A percentile compares a stretch with the other conserved stretches of the same genome.
Conservation (phyloP, 2,888 invertebrate species). For the Anthophora plumipes region DNA sequence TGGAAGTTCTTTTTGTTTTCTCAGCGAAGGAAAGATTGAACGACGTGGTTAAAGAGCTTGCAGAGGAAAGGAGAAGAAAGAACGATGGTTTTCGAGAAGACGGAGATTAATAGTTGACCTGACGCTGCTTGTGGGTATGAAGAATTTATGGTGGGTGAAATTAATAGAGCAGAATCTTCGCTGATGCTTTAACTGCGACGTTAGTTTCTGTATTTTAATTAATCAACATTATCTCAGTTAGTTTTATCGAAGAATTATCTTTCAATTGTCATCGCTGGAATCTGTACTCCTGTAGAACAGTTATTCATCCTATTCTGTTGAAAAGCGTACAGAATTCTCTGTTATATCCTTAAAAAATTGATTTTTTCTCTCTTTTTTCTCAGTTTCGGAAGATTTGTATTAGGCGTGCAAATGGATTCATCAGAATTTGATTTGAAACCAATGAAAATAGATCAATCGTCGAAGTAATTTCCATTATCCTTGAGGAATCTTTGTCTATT, state of each 20-base stretch:
- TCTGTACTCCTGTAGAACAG: no score
- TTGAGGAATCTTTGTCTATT: no score
- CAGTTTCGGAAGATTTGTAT: no score
- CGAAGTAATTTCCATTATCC: no score
- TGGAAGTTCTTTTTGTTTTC: neutral
- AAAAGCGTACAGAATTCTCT: no score
- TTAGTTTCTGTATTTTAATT: neutral
- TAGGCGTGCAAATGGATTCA: no score
- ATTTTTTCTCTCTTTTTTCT: no score
- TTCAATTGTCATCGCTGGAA: no score
- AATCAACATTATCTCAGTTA: slow-evolving; percentile 9
- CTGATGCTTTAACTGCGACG: neutral
- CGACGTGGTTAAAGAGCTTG: neutral
- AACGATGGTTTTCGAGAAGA: slow-evolving; percentile 22
- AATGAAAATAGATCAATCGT: no score
- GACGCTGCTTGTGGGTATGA: neutral
- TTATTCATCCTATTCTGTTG: no score
- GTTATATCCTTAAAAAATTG: no score
- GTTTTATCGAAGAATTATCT: neutral
- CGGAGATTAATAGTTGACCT: slow-evolving; percentile 51
- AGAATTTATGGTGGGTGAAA: slow-evolving; percentile 29
- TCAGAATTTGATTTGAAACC: no score
- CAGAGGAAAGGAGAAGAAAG: neutral
- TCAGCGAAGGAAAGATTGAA: neutral
- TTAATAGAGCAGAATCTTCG: slow-evolving; percentile 33